Base-by-base conservation (phyloP, 2,797 vertebrate genomes). In the Falco naumanni region DNA sequence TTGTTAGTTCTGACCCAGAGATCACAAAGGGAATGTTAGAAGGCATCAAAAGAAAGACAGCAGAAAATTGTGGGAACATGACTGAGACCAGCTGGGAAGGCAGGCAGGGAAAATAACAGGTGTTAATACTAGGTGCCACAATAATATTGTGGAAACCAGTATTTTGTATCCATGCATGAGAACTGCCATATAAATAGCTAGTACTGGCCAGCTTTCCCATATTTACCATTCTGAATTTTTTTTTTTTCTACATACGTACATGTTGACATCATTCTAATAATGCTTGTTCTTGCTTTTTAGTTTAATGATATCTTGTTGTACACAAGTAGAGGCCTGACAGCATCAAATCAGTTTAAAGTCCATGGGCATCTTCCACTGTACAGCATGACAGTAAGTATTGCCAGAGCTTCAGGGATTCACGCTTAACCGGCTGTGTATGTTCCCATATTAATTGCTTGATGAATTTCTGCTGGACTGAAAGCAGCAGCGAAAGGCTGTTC, bases 301-400 rank as follows among this genome's bases (percentile, higher is more conserved):
- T 99, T 99, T 97, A 99, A 98, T 10, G 99, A 99, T 29, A 97
- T 99, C 59, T 97, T 99, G 93, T 84, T 99, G 96, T 99, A 99
- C 97, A 99, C 99, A 6, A 99, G 99, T 97, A 98, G 99, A 96
- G 99, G 99, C 79, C 99, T 99, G 97, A 99, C 98, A 1, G 96
- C 98, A 25, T 98, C 99, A 18, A 99, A 99, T 97, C 99, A 99
- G 96, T 99, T 99, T 97, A 99, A 99, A 98, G 98, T 99, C 81
- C 99, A 99, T 0, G 99, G 99, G 28, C 99, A 99, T 94, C 98
- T 99, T 88, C 98, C 98, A 2, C 98, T 99, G 33, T 98, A 98
- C 7, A 99, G 99, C 97, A 99, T 99, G 99, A 99, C 99, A 80
- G 99, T 99, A 97, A 99, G 98, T 98, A 84, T 24, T 34, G 33